Base-by-base conservation (phyloP, 37 sponge, comb jelly and placozoan genomes). In the Ianthella basta region DNA sequence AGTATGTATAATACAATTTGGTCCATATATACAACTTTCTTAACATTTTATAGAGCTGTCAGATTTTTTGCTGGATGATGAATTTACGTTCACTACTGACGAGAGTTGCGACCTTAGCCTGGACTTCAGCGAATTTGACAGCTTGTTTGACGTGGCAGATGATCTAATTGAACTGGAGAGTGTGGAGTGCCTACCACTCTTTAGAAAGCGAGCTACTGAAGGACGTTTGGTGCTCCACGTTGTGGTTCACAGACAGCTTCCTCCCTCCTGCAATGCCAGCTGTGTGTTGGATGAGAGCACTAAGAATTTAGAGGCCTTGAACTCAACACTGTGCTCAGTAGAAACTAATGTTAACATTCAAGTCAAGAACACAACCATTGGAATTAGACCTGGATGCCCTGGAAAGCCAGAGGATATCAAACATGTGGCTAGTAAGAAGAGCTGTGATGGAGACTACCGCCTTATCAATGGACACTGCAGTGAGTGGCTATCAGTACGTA, bases 111-210 rank as follows among this genome's bases (percentile, higher is more conserved):
- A 75, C n/a, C 25, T 41, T 75, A 24, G 78, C n/a, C 25, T 13
- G 18, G 54, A 75, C 54, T 41, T 53, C n/a, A 44, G 50, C 8
- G 53, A 41, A 10, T 40, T 41, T 23, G 40, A 38, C 40, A 36
- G 25, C 4, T 10, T 75, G 37, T 40, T 40, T 21, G 53, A 41
- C n/a, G 25, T 36, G n/a, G 54, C 1, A 16, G 78, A 50, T 36
- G 50, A 8, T 44, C 50, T 44, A 8, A 15, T 75, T 23, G 50
- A 75, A 41, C 53, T 53, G 25, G 44, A 40, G 25, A 50, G 54
- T 50, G 53, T 24, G 16, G 78, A 75, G 53, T 75, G 78, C 40
- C 25, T 75, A 19, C 78, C 78, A 39, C 54, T 75, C 39, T 75
- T 75, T 53, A 75, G 40, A 44, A 38, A 44, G 40, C 18, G n/a